Evolutionary conservation across 2,888 invertebrate genomes (phyloP).

Genomic region (Lepidochitona cinerea): DNA sequence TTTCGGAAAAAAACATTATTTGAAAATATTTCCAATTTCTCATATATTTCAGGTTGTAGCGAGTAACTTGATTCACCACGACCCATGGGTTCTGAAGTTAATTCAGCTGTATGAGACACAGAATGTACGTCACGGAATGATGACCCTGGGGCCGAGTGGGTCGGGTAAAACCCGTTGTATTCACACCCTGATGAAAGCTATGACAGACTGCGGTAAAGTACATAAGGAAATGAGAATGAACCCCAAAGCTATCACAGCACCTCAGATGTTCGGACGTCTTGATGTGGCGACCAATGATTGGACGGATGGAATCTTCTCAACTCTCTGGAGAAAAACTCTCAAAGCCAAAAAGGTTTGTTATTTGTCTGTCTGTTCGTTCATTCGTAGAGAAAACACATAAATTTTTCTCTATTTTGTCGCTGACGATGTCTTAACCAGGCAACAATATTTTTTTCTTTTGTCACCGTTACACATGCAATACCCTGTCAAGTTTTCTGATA

Average conservation of each 20-base stretch:
- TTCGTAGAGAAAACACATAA: too few species aligned
- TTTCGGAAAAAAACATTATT: too few species aligned
- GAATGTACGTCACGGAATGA: constrained; percentile 72
- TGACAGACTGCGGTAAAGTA: constrained; percentile 86
- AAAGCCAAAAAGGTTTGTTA: constrained; percentile 87
- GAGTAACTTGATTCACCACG: constrained; percentile 85
- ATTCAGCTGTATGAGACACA: constrained; percentile 81
- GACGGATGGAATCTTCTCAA: constrained; percentile 98
- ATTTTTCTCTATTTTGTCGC: too few species aligned
- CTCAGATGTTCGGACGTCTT: constrained; percentile 97
- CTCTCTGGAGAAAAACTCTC: constrained; percentile 94
- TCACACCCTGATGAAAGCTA: constrained; percentile 88
- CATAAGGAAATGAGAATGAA: constrained; percentile 99
- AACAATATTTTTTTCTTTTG: too few species aligned
- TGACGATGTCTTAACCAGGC: too few species aligned
- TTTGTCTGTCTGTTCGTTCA: too few species aligned
- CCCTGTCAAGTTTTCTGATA: too few species aligned
- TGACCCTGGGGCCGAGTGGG: constrained; percentile 71
- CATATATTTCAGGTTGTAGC: too few species aligned
- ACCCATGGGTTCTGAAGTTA: constrained; percentile 95
- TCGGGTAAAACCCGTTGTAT: constrained; percentile 87
- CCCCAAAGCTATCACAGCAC: constrained; percentile 96
- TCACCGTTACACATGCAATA: too few species aligned
- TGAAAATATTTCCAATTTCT: too few species aligned
- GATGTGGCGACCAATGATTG: constrained; percentile 99